phyloP scores from a whole-genome alignment of 2,113 vertebrate species.

The Accipiter virgatus region DNA sequence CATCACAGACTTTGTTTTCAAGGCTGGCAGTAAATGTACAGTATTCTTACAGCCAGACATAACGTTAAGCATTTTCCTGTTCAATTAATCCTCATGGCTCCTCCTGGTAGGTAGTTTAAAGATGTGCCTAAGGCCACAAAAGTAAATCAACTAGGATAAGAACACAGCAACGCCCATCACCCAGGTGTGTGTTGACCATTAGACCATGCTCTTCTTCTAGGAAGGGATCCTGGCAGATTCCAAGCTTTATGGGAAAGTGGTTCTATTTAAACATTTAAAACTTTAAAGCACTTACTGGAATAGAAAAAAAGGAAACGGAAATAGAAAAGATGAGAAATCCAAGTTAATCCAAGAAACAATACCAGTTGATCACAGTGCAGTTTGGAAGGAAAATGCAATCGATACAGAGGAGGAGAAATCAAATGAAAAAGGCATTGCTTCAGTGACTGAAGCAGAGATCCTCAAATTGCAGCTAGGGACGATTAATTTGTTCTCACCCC shows the following conservation, averaged over 20 bases:
- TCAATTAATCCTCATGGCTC: background rate
- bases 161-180: background rate
- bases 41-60: background rate
- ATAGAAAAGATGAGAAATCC: conserved; percentile 32
- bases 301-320: background rate
- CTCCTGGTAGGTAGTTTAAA: background rate
- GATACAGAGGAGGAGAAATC: background rate
- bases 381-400: conserved; percentile 10
- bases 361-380: background rate
- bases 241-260: conserved; percentile 14
- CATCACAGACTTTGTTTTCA: background rate
- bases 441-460: background rate
- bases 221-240: background rate
- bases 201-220: background rate
- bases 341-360: conserved; percentile 15
- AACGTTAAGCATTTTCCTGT: background rate
- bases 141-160: background rate
- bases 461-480: background rate
- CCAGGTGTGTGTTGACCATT: background rate
- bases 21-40: background rate
- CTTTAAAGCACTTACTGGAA: conserved; percentile 27
- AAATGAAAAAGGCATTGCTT: background rate
- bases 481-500: background rate
- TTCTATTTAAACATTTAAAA: conserved; percentile 41
- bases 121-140: background rate